Percentiles rank a stretch among this genome's conserved stretches.
phyloP scores from a whole-genome alignment of 2,113 vertebrate genomes.

The Macrotus californicus region DNA sequence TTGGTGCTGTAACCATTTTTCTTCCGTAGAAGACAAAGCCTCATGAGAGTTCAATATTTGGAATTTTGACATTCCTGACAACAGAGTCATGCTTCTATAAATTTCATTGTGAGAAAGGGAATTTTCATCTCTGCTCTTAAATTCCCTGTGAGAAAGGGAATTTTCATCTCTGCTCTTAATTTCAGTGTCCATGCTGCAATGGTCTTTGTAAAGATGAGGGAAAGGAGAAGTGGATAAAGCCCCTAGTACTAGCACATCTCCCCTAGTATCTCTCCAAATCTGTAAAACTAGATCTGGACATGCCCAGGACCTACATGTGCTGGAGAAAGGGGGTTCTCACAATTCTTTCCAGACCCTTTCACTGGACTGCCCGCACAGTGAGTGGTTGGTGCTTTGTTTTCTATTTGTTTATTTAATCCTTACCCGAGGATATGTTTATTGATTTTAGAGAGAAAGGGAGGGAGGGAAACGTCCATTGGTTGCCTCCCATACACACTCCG shows the following conservation, averaged over 20 bases:
- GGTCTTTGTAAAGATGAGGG: not conserved
- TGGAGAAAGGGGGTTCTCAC: not conserved
- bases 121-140: conserved; percentile 39
- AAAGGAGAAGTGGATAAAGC: not conserved
- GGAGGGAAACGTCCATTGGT: too few relatives aligned
- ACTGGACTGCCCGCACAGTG: not conserved
- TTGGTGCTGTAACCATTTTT: conserved; percentile 30
- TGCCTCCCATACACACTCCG: too few relatives aligned
- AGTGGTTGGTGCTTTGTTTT: not conserved
- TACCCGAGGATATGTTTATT: too few relatives aligned
- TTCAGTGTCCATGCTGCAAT: not conserved
- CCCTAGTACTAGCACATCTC: not conserved
- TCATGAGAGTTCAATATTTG: not conserved
- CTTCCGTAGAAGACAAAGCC: not conserved
- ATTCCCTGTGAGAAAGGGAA: not conserved
- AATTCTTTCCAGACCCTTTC: not conserved
- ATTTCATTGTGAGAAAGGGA: conserved; percentile 39
- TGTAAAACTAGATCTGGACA: not conserved
- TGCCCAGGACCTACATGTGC: not conserved
- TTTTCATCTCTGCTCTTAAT: conserved; percentile 38
- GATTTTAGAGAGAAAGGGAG: too few relatives aligned
- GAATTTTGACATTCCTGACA: conserved; percentile 43
- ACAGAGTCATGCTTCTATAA: conserved; percentile 55
- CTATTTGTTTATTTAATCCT: not conserved
- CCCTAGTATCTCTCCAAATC: too few relatives aligned